Conservation (phyloP, 1,140 invertebrate genomes). For the Bombus soroeensis region DNA sequence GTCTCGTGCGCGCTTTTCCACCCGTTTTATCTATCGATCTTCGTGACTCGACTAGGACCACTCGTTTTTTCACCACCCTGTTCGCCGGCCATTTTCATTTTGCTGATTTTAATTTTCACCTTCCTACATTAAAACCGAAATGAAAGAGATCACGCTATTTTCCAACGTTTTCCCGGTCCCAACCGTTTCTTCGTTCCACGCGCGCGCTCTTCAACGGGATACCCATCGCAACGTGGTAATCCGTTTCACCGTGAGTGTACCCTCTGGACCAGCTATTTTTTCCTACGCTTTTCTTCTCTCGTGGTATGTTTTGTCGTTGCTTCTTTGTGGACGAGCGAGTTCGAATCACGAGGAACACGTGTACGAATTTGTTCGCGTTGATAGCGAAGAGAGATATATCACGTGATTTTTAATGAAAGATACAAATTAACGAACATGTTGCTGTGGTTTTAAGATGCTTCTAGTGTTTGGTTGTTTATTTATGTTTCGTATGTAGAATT, state of each 20-base stretch:
- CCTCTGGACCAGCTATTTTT: neutral
- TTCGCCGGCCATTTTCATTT: constrained; percentile 55
- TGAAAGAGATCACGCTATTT: constrained; percentile 24
- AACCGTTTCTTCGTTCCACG: neutral
- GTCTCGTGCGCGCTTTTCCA: neutral
- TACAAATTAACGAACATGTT: too few relatives aligned
- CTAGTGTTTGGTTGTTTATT: too few relatives aligned
- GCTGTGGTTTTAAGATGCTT: neutral
- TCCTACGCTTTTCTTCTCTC: neutral
- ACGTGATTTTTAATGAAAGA: too few relatives aligned
- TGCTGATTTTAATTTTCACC: constrained; percentile 50
- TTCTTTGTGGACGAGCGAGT: neutral
- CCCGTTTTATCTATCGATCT: constrained; percentile 56
- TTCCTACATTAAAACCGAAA: constrained; percentile 40
- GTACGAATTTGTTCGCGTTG: neutral
- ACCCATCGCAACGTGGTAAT: neutral
- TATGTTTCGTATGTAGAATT: neutral
- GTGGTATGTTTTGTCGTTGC: too few relatives aligned
- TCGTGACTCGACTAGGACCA: neutral
- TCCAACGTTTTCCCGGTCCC: neutral
- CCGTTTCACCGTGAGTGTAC: neutral
- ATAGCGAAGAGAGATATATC: neutral
- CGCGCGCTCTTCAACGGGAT: neutral
- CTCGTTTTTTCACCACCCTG: constrained; percentile 22
- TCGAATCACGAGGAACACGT: neutral